These are phyloP conservation scores for Drosophila persimilis DNA, from an alignment of 1,140 invertebrate species.

Conservation along the genomic window DNA sequence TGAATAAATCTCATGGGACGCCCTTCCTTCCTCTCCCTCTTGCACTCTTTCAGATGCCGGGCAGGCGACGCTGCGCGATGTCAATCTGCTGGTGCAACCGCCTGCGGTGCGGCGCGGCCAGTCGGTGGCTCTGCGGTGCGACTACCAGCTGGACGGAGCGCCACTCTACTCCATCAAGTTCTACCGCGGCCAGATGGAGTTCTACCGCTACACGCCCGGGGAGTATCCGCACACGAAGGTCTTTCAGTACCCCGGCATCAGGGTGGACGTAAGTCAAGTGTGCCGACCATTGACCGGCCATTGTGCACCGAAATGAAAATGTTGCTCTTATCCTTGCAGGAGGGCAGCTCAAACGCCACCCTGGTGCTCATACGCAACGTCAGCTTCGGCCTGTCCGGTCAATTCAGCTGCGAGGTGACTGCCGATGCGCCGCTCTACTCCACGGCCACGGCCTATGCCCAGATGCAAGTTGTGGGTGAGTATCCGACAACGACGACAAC, in stretches of 20 bases:
- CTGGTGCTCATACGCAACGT: conserved; percentile 89
- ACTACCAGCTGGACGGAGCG: conserved; percentile 89
- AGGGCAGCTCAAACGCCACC: conserved; percentile 88
- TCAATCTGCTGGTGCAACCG: conserved; percentile 84
- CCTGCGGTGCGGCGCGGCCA: conserved; percentile 87
- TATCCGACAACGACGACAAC: conserved; percentile 46
- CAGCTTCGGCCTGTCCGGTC: conserved; percentile 89
- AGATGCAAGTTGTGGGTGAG: conserved; percentile 91
- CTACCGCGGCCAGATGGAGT: conserved; percentile 90
- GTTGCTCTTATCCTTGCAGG: conserved; percentile 84
- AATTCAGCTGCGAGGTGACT: conserved; percentile 93
- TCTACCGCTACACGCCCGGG: conserved; percentile 89
- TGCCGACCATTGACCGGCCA: neutral
- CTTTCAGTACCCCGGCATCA: conserved; percentile 88
- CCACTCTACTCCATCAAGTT: conserved; percentile 91
- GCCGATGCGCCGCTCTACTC: conserved; percentile 90
- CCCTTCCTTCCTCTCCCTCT: conserved; percentile 1
- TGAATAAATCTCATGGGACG: conserved; percentile 59
- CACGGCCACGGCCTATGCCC: conserved; percentile 86
- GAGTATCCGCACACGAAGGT: conserved; percentile 88
- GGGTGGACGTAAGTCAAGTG: conserved; percentile 89
- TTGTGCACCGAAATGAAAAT: conserved; percentile 22
- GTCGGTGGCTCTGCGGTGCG: conserved; percentile 87
- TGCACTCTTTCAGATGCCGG: conserved; percentile 61
- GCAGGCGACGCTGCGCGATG: conserved; percentile 82